Evolutionary conservation across 2,797 vertebrate species (phyloP), one percentile per base, ranked within the genome.

Genomic region (Hypotaenidia okinawae): DNA sequence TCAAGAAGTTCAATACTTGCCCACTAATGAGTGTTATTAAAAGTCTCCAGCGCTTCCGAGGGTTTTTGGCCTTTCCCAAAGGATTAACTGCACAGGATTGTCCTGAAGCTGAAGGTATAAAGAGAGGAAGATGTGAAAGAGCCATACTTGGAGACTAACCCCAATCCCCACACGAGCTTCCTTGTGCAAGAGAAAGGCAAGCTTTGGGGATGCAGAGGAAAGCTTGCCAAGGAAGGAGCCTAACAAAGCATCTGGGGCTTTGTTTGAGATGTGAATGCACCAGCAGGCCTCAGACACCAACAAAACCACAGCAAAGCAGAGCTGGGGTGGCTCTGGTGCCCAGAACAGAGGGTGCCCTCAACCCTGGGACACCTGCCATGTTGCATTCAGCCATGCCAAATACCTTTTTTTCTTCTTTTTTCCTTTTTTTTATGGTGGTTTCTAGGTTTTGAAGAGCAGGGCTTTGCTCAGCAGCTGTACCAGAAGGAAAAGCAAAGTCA

Each of bases 171-270:
- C 57, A 58, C 2, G 15, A 94, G 93, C 24, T 63, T 92, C 72
- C 62, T 81, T 2, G 74, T 7, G 30, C 67, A 54, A 76, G 15
- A 49, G 85, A 95, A 91, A 90, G 57, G 8, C 57, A n/a, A 61
- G 5, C n/a, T 73, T 30, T 16, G 10, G 47, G 58, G 94, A 55
- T 8, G n/a, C 4, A 3, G 66, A 61, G 52, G 70, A 76, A 49
- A 87, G 85, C 74, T 47, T 94, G 82, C 87, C 92, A 77, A 82
- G 79, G 93, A 75, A 87, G 77, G 84, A 89, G 75, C 81, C 61
- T 43, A 32, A 90, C 86, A 72, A 52, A 92, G 89, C 10, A 1
- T 7, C 6, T 5, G 84, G 61, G 90, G 80, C 35, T 80, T 35
- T 68, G 73, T 69, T n/a, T 9, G 19, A 47, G 64, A n/a, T 70